These are phyloP conservation scores for Eupelmus urozonus DNA, from an alignment of 2,888 invertebrate genomes.

Conservation along the genomic window DNA sequence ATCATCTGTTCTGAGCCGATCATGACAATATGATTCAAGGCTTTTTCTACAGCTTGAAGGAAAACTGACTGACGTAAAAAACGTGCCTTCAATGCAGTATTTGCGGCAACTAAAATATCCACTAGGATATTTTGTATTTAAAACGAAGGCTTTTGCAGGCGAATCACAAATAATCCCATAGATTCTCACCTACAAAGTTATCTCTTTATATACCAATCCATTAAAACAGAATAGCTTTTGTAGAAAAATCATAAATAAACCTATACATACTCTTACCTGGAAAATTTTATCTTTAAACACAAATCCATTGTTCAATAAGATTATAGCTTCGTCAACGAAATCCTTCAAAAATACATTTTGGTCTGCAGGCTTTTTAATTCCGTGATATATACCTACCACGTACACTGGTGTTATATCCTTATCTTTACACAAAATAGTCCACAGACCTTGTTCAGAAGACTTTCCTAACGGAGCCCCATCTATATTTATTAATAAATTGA, in stretches of 20 bases:
- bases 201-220: neutral
- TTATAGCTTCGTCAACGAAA: neutral
- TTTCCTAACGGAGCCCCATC: neutral
- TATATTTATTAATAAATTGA: neutral
- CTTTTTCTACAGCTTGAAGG: no score
- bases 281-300: neutral
- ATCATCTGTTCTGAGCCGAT: neutral
- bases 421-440: neutral
- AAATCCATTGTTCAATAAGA: neutral
- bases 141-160: neutral
- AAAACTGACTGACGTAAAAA: neutral
- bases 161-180: neutral
- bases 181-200: neutral
- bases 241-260: neutral
- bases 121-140: neutral
- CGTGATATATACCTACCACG: neutral
- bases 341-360: neutral
- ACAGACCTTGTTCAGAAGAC: neutral
- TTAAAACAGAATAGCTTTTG: no score
- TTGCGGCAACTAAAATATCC: neutral
- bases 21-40: conserved; percentile 3
- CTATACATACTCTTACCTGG: neutral
- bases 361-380: neutral
- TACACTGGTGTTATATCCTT: neutral
- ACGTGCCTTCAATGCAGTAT: neutral